These are phyloP conservation scores for Lamproptera curius DNA, from an alignment of 2,888 invertebrate species.

Conservation along the genomic window DNA sequence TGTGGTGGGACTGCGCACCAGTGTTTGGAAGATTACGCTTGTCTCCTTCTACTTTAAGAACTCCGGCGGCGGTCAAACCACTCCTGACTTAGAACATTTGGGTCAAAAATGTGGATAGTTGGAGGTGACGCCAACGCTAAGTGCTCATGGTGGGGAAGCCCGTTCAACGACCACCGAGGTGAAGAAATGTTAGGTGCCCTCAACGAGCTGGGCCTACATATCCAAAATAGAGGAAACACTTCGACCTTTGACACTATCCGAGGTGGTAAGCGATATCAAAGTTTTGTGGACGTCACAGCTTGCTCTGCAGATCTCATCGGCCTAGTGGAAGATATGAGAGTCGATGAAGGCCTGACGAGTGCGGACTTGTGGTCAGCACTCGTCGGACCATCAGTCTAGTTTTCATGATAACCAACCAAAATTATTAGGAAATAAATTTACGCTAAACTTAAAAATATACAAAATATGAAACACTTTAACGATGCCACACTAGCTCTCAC, in stretches of 20 bases:
- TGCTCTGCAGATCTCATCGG: neutral
- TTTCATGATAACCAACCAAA: constrained; percentile 3
- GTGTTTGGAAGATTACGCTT: constrained; percentile 5
- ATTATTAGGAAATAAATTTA: neutral
- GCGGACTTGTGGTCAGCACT: constrained; percentile 20
- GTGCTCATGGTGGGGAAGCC: constrained; percentile 10
- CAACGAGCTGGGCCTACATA: neutral
- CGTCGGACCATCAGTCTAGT: constrained; percentile 11
- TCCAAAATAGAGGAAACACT: neutral
- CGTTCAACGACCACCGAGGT: neutral
- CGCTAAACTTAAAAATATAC: neutral
- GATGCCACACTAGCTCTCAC: neutral
- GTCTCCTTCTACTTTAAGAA: constrained; percentile 22
- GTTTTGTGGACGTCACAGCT: neutral
- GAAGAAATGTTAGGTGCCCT: neutral
- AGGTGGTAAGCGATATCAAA: neutral
- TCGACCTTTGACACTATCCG: neutral
- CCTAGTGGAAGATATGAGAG: constrained; percentile 12
- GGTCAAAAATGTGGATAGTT: neutral
- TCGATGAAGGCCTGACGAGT: constrained; percentile 8
- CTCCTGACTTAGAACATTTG: constrained; percentile 20
- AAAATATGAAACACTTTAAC: neutral
- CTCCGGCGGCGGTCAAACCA: constrained; percentile 10
- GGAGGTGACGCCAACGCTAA: constrained; percentile 8
- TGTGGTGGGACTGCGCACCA: neutral